Base-by-base conservation (phyloP, 2,888 invertebrate genomes). In the Apamea monoglypha region DNA sequence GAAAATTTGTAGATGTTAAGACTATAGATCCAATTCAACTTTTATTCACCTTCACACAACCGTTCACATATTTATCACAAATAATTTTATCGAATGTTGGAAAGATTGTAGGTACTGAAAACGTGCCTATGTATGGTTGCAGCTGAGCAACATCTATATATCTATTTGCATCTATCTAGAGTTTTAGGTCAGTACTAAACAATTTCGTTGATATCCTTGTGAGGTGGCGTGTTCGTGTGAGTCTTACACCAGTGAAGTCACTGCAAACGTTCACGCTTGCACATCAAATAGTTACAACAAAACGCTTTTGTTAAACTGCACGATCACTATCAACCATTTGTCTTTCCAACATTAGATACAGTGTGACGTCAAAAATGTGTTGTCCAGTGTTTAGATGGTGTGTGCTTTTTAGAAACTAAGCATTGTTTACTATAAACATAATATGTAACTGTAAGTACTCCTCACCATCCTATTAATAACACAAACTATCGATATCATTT, bases 341-440 rank as follows among this genome's bases (percentile, higher is more conserved):
- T 96, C 96, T 96, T 96, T 97, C 96, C 96, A 96, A 96, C 96
- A 95, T 94, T 93, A 94, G 92, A 94, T 94, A 84, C 84, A 82
- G 69, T 64, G 72, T 87, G 78, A 67, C 76, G 61, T 90, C 83
- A 74, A 78, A 78, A 83, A 80, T 88, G 78, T 88, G 68, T 85
- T 72, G 83, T 81, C 53, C 76, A 80, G 66, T 80, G 59, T 73
- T 80, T 77, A 74, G 67, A 71, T 64, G 47, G 67, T 70, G 64
- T 81, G 71, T 75, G 86, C 86, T 85, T 76, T 76, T 50, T 80
- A 67, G 61, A 77, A 69, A 69, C 40, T 67, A 73, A 40, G 74
- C 76, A 70, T 32, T 78, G 36, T 72, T 59, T 47, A 73, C 44
- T 50, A 59, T 50, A 64, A 75, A 74, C 18, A 29, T 53, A 53